Conservation (phyloP, 2,888 invertebrate species). For the Steromphala cineraria region DNA sequence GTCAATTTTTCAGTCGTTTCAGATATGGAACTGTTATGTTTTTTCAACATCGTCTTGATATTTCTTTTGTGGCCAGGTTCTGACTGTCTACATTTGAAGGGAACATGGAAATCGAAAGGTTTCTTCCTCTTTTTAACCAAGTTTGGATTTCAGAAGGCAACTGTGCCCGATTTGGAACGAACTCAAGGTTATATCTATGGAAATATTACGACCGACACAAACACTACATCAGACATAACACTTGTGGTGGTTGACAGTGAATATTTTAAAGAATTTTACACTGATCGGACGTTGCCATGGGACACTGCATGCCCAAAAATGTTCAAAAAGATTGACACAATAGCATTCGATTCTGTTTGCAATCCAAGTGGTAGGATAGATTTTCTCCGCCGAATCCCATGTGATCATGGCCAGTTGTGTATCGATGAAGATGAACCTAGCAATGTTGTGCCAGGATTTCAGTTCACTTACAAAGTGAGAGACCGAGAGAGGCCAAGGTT, state of each 20-base stretch:
- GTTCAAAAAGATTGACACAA: constrained; percentile 88
- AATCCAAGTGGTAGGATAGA: constrained; percentile 85
- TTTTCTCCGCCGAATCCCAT: constrained; percentile 90
- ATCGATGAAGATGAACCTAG: constrained; percentile 86
- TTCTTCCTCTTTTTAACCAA: constrained; percentile 91
- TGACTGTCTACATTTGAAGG: constrained; percentile 64
- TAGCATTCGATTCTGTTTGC: constrained; percentile 90
- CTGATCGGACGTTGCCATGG: constrained; percentile 80
- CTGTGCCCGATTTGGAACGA: constrained; percentile 87
- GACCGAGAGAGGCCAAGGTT: constrained; percentile 93
- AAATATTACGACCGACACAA: constrained; percentile 85
- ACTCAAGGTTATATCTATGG: constrained; percentile 97
- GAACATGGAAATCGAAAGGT: constrained; percentile 71
- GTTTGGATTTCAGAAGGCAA: constrained; percentile 97
- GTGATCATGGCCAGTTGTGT: constrained; percentile 85
- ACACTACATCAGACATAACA: constrained; percentile 79
- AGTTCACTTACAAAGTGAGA: constrained; percentile 95
- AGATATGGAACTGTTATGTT: background rate
- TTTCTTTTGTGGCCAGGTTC: background rate
- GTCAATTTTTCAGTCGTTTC: background rate
- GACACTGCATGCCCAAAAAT: constrained; percentile 85
- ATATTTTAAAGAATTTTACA: constrained; percentile 92
- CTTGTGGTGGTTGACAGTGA: constrained; percentile 92
- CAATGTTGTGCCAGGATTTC: constrained; percentile 90
- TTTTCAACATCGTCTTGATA: background rate